phyloP scores from a whole-genome alignment of 2,113 vertebrate genomes.

The Saiga tatarica region DNA sequence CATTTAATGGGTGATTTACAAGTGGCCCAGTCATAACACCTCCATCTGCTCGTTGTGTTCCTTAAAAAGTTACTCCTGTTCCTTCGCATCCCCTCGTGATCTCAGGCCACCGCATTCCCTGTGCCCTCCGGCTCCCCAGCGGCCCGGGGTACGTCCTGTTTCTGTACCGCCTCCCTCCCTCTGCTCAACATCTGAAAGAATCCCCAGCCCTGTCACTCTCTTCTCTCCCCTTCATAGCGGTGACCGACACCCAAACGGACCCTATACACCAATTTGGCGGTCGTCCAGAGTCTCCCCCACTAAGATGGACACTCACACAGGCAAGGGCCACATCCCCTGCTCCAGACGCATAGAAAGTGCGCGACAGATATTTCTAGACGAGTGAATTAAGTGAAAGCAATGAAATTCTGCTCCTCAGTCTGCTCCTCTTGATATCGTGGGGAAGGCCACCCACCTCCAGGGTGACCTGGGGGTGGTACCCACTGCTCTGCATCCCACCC shows the following conservation, averaged over 20 bases:
- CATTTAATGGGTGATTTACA: neutral
- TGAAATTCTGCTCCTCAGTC: neutral
- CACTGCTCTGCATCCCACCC: fast-evolving
- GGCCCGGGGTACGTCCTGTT: fast-evolving
- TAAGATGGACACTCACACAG: neutral
- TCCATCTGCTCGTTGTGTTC: neutral
- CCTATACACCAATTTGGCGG: fast-evolving
- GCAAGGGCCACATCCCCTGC: neutral
- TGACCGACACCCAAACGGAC: neutral
- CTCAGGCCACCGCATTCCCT: fast-evolving
- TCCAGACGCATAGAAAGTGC: neutral
- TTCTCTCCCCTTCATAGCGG: neutral
- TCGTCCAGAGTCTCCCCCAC: neutral
- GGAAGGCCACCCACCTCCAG: neutral
- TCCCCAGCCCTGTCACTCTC: neutral
- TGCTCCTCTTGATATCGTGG: neutral
- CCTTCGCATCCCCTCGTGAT: neutral
- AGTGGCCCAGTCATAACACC: neutral
- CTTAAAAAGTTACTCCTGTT: neutral
- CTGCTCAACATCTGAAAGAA: neutral
- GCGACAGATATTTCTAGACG: neutral
- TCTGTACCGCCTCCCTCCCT: too few species aligned
- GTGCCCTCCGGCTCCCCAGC: fast-evolving
- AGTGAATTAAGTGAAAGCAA: neutral
- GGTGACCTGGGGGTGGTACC: neutral